These are phyloP conservation scores for Apamea crenata DNA, from an alignment of 2,888 invertebrate genomes.

Conservation along the genomic window DNA sequence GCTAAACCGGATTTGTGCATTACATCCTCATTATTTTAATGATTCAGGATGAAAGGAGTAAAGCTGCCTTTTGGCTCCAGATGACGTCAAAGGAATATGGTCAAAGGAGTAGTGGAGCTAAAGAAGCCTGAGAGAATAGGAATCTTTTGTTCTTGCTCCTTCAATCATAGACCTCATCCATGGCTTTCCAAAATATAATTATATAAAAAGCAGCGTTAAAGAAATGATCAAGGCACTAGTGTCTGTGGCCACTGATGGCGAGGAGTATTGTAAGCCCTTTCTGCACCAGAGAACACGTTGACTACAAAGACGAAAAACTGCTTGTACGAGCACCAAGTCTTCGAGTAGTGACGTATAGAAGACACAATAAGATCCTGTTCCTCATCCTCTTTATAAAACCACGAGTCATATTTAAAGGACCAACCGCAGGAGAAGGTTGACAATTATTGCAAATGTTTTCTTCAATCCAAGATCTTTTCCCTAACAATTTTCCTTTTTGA, in stretches of 20 bases:
- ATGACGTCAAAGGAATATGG: constrained; percentile 4
- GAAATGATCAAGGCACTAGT: neutral
- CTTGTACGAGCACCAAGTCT: neutral
- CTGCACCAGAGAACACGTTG: neutral
- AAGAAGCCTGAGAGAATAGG: no score
- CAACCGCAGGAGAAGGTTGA: neutral
- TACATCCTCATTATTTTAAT: neutral
- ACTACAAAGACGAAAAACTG: neutral
- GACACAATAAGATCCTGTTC: neutral
- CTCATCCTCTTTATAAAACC: neutral
- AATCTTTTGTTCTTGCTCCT: no score
- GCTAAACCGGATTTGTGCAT: constrained; percentile 2
- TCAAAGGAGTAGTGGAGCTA: neutral
- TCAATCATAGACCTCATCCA: no score
- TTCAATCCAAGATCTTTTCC: neutral
- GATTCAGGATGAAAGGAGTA: neutral
- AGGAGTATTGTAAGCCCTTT: neutral
- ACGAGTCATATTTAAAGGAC: neutral
- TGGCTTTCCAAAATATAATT: no score
- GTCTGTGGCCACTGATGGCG: neutral
- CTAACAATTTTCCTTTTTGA: constrained; percentile 1
- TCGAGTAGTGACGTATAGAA: neutral
- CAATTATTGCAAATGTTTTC: neutral
- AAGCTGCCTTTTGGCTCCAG: constrained; percentile 12
- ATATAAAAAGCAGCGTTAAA: neutral